Conservation (phyloP, 2,888 invertebrate genomes). For the Entomobrya proxima region DNA sequence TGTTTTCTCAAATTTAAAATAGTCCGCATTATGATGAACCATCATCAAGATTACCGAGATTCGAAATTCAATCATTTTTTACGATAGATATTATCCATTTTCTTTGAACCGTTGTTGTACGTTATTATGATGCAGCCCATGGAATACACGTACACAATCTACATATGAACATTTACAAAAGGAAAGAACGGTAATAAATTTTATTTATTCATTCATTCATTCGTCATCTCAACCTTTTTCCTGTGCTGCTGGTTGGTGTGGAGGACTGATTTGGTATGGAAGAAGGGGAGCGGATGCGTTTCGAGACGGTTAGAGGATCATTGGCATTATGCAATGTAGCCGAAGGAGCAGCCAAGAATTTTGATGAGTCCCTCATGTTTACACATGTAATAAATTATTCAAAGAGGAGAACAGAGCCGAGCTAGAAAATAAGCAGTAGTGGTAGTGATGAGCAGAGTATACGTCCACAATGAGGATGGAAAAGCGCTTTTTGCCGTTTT, state of each 20-base stretch:
- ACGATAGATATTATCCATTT: not conserved
- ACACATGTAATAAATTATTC: constrained; percentile 69
- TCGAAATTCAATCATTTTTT: no score
- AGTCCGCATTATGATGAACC: no score
- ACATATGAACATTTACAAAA: not conserved
- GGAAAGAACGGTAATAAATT: constrained; percentile 32
- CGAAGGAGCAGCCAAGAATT: constrained; percentile 62
- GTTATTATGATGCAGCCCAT: not conserved
- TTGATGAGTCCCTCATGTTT: constrained; percentile 69
- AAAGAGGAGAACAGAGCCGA: constrained; percentile 27
- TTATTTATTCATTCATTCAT: constrained; percentile 40
- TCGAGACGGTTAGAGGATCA: constrained; percentile 63
- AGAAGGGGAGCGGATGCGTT: constrained; percentile 56
- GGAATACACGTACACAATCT: not conserved
- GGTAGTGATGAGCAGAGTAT: not conserved
- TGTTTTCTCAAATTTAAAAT: no score
- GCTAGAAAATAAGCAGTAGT: constrained; percentile 16
- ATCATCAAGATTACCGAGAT: no score
- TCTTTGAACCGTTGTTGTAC: no score
- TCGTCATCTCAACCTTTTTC: not conserved
- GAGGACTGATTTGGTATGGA: constrained; percentile 24
- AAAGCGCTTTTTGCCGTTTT: not conserved
- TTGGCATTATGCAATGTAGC: constrained; percentile 67
- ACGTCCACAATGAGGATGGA: not conserved
- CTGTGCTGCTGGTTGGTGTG: not conserved